Percentiles rank a stretch among this genome's conserved stretches.
phyloP scores from a whole-genome alignment of 2,888 invertebrate species.

The Erannis defoliaria region DNA sequence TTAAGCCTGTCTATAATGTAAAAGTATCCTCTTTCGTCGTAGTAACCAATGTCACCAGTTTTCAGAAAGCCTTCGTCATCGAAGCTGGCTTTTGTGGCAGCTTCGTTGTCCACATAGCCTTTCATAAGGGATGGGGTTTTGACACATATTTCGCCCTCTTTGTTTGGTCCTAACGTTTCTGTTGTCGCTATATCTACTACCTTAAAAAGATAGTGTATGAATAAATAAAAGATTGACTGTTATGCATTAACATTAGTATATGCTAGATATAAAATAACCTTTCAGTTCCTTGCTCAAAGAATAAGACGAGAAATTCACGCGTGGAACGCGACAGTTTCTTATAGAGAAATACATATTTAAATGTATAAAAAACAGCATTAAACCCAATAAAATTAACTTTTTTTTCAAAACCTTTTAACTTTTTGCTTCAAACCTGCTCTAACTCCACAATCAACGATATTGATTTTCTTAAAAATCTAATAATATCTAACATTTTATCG shows the following conservation, averaged over 20 bases:
- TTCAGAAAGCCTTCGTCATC: slow-evolving; percentile 67
- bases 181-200: slow-evolving; percentile 69
- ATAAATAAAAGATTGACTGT: background rate
- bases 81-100: slow-evolving; percentile 56
- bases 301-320: too few species aligned
- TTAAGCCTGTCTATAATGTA: slow-evolving; percentile 67
- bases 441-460: too few species aligned
- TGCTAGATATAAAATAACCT: too few species aligned
- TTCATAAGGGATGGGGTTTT: slow-evolving; percentile 68
- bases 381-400: too few species aligned
- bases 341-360: too few species aligned
- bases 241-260: background rate
- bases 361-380: too few species aligned
- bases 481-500: too few species aligned
- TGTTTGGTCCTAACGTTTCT: slow-evolving; percentile 57
- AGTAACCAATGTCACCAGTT: slow-evolving; percentile 70
- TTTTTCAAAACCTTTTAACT: too few species aligned
- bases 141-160: slow-evolving; percentile 66
- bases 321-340: too few species aligned
- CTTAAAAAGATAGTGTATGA: slow-evolving; percentile 49
- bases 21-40: slow-evolving; percentile 65
- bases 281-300: too few species aligned
- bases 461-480: too few species aligned
- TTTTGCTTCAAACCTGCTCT: too few species aligned
- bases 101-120: slow-evolving; percentile 62